Conservation (phyloP, 2,113 vertebrate genomes). For the Mugil cephalus region DNA sequence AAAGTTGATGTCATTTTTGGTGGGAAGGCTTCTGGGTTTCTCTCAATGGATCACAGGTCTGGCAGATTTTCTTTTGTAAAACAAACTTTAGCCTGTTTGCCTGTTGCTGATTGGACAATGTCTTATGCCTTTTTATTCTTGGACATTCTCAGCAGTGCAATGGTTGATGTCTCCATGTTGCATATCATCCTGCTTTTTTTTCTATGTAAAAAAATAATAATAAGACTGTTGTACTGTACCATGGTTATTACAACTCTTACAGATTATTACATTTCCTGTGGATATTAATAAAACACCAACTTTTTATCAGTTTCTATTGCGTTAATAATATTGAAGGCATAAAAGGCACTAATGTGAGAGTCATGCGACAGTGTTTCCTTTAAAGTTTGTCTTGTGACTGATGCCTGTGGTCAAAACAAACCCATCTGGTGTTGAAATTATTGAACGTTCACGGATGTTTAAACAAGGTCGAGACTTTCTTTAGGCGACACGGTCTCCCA, state of each 20-base stretch:
- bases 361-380: slow-evolving; percentile 35
- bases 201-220: slow-evolving; percentile 78
- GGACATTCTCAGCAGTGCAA: slow-evolving; percentile 77
- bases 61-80: slow-evolving; percentile 74
- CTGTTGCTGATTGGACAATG: slow-evolving; percentile 71
- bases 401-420: slow-evolving; percentile 27
- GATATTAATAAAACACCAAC: slow-evolving; percentile 90
- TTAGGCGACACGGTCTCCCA: not conserved
- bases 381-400: slow-evolving; percentile 42
- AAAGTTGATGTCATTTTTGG: slow-evolving; percentile 41
- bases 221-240: slow-evolving; percentile 84
- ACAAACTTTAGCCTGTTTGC: slow-evolving; percentile 69
- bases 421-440: slow-evolving; percentile 1
- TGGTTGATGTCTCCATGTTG: slow-evolving; percentile 80
- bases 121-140: slow-evolving; percentile 70
- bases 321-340: slow-evolving; percentile 19
- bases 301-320: slow-evolving; percentile 74
- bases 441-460: not conserved
- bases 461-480: not conserved
- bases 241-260: slow-evolving; percentile 77
- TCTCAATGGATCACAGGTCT: slow-evolving; percentile 74
- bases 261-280: slow-evolving; percentile 86
- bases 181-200: slow-evolving; percentile 82
- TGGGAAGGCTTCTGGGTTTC: slow-evolving; percentile 63
- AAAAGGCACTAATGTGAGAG: slow-evolving; percentile 10